Evolutionary conservation across 2,888 invertebrate species (phyloP).

Genomic region (Byasa hedistus): DNA sequence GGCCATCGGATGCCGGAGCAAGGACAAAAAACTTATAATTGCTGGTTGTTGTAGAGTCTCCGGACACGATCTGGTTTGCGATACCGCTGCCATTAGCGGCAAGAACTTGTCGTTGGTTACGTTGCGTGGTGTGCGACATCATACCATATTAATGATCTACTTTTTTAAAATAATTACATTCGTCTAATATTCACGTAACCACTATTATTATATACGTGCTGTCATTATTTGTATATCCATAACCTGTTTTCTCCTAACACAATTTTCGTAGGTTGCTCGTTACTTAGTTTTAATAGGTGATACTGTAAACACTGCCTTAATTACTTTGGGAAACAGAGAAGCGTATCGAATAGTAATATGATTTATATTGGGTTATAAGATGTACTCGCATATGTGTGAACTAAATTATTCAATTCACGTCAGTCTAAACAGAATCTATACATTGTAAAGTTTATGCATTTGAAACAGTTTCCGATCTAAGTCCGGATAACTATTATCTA

Average conservation of each 20-base stretch:
- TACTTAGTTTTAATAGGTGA: constrained; percentile 25
- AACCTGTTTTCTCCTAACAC: constrained; percentile 14
- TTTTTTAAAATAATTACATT: not conserved
- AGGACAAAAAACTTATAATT: constrained; percentile 59
- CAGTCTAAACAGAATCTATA: constrained; percentile 42
- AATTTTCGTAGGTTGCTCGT: constrained; percentile 14
- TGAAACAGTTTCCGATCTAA: constrained; percentile 33
- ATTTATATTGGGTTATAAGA: constrained; percentile 53
- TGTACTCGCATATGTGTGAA: constrained; percentile 45
- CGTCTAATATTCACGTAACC: constrained; percentile 1
- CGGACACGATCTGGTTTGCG: constrained; percentile 36
- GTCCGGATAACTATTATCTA: not conserved
- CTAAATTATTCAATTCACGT: constrained; percentile 63
- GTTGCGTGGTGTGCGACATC: constrained; percentile 9
- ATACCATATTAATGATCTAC: not conserved
- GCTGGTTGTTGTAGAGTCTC: constrained; percentile 30
- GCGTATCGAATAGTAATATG: constrained; percentile 61
- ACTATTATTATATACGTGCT: not conserved
- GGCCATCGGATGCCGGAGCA: constrained; percentile 54
- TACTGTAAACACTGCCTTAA: constrained; percentile 37
- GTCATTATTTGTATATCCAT: not conserved
- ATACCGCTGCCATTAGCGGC: constrained; percentile 34
- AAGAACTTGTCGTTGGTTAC: constrained; percentile 17
- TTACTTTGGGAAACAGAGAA: constrained; percentile 41
- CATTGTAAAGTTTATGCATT: constrained; percentile 35